Evolutionary conservation across 2,113 vertebrate species (phyloP).

Genomic region (Craseonycteris thonglongyai): DNA sequence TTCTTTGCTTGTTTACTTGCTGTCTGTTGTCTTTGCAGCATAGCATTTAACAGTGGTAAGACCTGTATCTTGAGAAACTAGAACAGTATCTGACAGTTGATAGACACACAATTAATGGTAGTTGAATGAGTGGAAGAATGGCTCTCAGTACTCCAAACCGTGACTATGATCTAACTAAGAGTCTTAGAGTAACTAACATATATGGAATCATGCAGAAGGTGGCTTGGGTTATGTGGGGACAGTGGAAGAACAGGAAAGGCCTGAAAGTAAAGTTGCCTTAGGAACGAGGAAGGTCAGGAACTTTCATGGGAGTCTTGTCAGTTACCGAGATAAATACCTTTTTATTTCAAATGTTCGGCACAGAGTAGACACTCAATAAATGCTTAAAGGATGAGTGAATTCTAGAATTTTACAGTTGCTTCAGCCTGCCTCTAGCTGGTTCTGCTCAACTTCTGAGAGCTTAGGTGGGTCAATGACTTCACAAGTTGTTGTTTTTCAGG

Average conservation of each 20-base stretch:
- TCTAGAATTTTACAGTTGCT: neutral
- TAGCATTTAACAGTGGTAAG: neutral
- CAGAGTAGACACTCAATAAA: neutral
- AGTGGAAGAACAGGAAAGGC: neutral
- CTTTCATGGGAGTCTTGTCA: neutral
- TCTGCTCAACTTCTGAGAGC: neutral
- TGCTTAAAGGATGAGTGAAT: neutral
- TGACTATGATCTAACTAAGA: neutral
- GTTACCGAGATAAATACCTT: neutral
- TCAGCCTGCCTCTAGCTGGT: neutral
- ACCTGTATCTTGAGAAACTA: neutral
- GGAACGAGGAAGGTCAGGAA: neutral
- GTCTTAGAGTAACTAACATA: neutral
- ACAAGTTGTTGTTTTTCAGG: neutral
- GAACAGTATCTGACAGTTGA: neutral
- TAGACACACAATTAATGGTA: neutral
- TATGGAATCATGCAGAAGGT: neutral
- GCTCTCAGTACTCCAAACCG: neutral
- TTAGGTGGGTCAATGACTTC: neutral
- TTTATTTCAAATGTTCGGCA: neutral
- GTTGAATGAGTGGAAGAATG: neutral
- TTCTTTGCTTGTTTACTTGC: neutral
- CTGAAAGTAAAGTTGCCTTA: neutral
- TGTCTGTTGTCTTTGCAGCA: neutral
- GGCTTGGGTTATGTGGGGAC: neutral